A percentile compares a stretch with the other conserved stretches of the same genome.
phyloP scores from a whole-genome alignment of 2,113 vertebrate genomes.

The Ictalurus punctatus region DNA sequence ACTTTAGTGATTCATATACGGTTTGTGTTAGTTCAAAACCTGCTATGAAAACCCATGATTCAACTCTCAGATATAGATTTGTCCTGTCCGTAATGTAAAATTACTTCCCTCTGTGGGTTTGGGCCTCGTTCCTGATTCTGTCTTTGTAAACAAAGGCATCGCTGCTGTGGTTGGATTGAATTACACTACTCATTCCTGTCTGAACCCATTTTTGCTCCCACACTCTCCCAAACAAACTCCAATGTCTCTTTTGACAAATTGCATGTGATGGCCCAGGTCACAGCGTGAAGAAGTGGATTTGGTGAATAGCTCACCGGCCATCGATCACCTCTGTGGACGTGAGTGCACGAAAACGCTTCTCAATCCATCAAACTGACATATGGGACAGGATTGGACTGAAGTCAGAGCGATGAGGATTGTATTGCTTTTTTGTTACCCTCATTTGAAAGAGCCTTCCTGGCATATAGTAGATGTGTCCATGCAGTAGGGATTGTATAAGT shows the following conservation, averaged over 20 bases:
- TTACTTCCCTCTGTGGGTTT: conserved; percentile 36
- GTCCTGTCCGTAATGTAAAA: conserved; percentile 35
- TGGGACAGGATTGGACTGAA: conserved; percentile 11
- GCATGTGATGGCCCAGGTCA: conserved; percentile 38
- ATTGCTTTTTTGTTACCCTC: conserved; percentile 18
- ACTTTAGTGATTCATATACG: conserved; percentile 26
- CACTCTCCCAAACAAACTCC: conserved; percentile 42
- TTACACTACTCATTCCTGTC: conserved; percentile 44
- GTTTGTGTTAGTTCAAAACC: conserved; percentile 32
- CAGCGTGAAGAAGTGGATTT: conserved; percentile 43
- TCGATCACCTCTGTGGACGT: conserved; percentile 36
- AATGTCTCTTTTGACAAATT: conserved; percentile 46
- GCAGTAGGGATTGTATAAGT: background rate
- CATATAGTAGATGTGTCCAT: background rate
- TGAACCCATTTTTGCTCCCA: conserved; percentile 45
- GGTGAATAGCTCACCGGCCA: conserved; percentile 36
- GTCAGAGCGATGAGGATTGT: conserved; percentile 9
- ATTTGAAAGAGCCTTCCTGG: conserved; percentile 31
- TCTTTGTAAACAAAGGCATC: conserved; percentile 39
- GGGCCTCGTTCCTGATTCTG: conserved; percentile 11
- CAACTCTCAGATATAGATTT: conserved; percentile 31
- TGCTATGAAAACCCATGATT: conserved; percentile 28
- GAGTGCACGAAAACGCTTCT: conserved; percentile 25
- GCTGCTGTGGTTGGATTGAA: conserved; percentile 39
- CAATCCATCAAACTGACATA: conserved; percentile 44